Evolutionary conservation across 2,113 vertebrate species (phyloP).

Genomic region (Ceyx margarethae): DNA sequence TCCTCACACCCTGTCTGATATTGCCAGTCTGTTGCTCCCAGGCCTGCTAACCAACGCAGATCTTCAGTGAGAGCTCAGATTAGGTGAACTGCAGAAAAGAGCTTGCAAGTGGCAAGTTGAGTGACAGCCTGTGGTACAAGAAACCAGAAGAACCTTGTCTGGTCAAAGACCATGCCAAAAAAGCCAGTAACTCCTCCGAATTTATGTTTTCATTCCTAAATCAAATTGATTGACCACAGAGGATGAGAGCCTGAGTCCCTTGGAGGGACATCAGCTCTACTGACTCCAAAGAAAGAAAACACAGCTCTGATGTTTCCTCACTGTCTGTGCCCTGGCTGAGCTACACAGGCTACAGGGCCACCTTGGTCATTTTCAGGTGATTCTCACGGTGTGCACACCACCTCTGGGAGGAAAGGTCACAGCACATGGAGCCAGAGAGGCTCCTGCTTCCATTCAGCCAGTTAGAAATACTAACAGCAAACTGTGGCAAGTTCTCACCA

Average conservation of each 20-base stretch:
- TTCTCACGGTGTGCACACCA: background rate
- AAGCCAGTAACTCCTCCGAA: background rate
- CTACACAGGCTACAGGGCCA: background rate
- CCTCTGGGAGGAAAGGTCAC: background rate
- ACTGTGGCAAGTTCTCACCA: background rate
- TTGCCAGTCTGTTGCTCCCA: background rate
- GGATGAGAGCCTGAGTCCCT: background rate
- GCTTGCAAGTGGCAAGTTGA: fast-evolving
- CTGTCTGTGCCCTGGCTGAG: background rate
- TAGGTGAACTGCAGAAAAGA: background rate
- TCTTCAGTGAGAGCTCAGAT: background rate
- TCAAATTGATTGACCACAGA: background rate
- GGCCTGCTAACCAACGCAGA: background rate
- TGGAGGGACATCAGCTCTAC: background rate
- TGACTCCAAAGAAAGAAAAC: background rate
- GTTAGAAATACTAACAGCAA: background rate
- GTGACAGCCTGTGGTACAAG: background rate
- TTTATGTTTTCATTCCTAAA: background rate
- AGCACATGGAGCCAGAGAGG: background rate
- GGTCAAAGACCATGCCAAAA: background rate
- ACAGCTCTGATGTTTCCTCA: background rate
- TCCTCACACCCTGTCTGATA: background rate
- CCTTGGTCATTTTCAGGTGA: background rate
- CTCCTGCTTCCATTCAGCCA: background rate
- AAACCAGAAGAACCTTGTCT: background rate